phyloP scores from a whole-genome alignment of 53 echinoderm and acorn worm genomes.

The Crossaster papposus region DNA sequence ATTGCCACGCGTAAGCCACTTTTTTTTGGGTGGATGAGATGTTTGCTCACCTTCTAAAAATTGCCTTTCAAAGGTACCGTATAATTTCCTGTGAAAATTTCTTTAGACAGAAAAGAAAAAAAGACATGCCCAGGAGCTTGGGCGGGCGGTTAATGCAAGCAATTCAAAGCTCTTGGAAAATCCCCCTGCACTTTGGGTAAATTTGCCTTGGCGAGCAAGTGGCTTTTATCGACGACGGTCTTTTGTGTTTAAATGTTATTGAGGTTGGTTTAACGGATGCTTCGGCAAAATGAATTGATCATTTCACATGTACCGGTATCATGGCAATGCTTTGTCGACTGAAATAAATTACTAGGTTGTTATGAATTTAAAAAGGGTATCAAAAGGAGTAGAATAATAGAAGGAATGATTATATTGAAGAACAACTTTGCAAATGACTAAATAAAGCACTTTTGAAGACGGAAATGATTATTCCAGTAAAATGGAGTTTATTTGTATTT shows the following conservation, averaged over 20 bases:
- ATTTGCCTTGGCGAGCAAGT: conserved; percentile 16
- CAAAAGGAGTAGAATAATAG: neutral
- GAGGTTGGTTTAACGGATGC: neutral
- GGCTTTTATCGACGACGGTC: conserved; percentile 4
- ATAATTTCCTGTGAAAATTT: conserved; percentile 54
- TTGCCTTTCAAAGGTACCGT: conserved; percentile 51
- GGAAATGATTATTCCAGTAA: neutral
- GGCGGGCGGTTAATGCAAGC: conserved; percentile 22
- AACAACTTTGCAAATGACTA: neutral
- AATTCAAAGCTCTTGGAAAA: conserved; percentile 43
- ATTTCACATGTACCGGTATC: neutral
- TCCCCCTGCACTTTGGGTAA: conserved; percentile 43
- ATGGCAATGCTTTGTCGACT: neutral
- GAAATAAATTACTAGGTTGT: neutral
- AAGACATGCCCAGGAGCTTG: conserved; percentile 4
- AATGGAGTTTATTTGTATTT: neutral
- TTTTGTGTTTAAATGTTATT: conserved; percentile 4
- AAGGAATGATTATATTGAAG: neutral
- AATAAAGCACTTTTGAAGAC: neutral
- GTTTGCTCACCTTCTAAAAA: conserved; percentile 54
- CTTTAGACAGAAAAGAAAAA: conserved; percentile 14
- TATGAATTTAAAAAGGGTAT: neutral
- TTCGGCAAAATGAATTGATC: neutral
- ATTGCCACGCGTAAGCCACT: conserved; percentile 34
- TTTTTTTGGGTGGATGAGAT: conserved; percentile 11